phyloP scores from a whole-genome alignment of 2,888 invertebrate species.

The Aphrophora alni region DNA sequence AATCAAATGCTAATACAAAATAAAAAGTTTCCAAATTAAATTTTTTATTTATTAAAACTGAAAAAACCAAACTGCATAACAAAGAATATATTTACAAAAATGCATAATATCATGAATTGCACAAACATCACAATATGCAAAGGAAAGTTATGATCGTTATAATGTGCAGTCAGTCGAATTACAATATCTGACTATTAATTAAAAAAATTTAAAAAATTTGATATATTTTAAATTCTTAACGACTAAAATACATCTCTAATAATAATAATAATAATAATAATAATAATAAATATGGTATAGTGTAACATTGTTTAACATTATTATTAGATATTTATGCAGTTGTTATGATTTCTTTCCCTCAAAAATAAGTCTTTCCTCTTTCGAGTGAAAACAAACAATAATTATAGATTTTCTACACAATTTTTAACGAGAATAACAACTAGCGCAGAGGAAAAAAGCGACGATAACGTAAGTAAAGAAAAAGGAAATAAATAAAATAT shows the following conservation, averaged over 20 bases:
- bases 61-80: too few species aligned
- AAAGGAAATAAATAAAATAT: background rate
- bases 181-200: background rate
- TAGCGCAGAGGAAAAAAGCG: background rate
- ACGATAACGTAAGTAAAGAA: background rate
- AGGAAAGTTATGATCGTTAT: background rate
- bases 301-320: background rate
- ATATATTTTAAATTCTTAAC: constrained; percentile 2
- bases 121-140: background rate
- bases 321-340: background rate
- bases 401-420: background rate
- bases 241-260: background rate
- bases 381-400: background rate
- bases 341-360: background rate
- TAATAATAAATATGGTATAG: background rate
- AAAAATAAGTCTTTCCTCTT: background rate
- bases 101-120: background rate
- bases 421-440: background rate
- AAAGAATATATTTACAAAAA: constrained; percentile 2
- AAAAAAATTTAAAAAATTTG: background rate
- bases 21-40: too few species aligned
- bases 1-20: background rate
- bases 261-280: background rate
- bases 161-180: background rate
- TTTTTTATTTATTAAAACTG: too few species aligned